phyloP scores from a whole-genome alignment of 1,140 invertebrate genomes.

The Nephila pilipes region DNA sequence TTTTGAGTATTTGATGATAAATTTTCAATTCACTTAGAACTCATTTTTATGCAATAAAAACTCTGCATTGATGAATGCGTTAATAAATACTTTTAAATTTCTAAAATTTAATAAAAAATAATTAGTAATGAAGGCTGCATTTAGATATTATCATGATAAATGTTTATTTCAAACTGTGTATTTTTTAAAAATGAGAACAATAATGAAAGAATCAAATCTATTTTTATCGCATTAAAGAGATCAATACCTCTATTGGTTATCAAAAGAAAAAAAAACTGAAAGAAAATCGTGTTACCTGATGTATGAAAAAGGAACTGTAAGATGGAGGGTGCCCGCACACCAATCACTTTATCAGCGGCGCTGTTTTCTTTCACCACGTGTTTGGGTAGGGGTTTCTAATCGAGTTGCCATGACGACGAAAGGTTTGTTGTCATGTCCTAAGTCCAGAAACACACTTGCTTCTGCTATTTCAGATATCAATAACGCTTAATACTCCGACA shows the following conservation, averaged over 20 bases:
- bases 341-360: neutral
- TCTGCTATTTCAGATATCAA: conserved; percentile 3
- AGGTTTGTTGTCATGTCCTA: conserved; percentile 71
- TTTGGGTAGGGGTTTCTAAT: conserved; percentile 66
- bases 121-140: neutral
- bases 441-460: conserved; percentile 29
- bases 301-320: too few relatives aligned
- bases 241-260: too few relatives aligned
- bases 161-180: too few relatives aligned
- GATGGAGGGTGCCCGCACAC: too few relatives aligned
- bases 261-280: too few relatives aligned
- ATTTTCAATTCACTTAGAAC: neutral
- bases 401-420: conserved; percentile 55
- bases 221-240: neutral
- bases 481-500: neutral
- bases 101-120: neutral
- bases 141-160: too few relatives aligned
- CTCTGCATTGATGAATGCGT: neutral
- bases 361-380: conserved; percentile 59
- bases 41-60: neutral
- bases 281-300: too few relatives aligned
- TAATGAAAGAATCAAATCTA: neutral
- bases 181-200: neutral
- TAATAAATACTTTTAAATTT: neutral
- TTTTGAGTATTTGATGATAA: neutral